Evolutionary conservation across 1,140 invertebrate genomes (phyloP).

Genomic region (Trypoxylus dichotomus): DNA sequence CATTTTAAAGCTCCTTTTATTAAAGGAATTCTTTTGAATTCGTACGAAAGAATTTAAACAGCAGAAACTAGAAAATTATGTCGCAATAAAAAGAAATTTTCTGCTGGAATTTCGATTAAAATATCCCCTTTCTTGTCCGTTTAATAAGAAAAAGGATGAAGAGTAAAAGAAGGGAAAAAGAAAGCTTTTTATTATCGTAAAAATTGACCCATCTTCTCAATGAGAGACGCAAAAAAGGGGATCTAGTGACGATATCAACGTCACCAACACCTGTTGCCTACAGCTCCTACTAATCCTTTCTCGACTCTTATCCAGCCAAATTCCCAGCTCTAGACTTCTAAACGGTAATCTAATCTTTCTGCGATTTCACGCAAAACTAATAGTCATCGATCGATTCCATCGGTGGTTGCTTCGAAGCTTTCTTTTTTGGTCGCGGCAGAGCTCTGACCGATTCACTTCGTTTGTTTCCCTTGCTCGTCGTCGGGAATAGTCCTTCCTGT

Average conservation of each 20-base stretch:
- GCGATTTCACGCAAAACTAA: too few species aligned
- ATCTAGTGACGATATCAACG: not conserved
- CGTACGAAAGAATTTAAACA: too few species aligned
- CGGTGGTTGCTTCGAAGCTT: too few species aligned
- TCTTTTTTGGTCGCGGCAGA: not conserved
- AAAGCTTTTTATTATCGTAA: not conserved
- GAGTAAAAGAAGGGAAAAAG: not conserved
- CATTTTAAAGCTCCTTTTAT: too few species aligned
- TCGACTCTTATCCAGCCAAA: not conserved
- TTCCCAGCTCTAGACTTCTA: too few species aligned
- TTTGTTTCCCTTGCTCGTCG: not conserved
- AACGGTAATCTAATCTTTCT: not conserved
- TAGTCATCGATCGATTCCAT: too few species aligned
- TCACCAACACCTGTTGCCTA: not conserved
- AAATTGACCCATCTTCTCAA: not conserved
- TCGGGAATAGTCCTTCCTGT: not conserved
- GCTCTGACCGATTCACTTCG: not conserved
- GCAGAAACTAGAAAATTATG: too few species aligned
- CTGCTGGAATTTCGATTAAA: too few species aligned
- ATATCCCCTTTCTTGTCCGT: too few species aligned
- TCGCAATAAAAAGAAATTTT: too few species aligned
- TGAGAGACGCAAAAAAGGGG: not conserved
- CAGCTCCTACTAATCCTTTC: not conserved
- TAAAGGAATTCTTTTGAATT: too few species aligned
- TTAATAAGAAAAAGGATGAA: not conserved